These are phyloP conservation scores for Smutsia gigantea DNA, from an alignment of 2,797 vertebrate species.

Conservation along the genomic window DNA sequence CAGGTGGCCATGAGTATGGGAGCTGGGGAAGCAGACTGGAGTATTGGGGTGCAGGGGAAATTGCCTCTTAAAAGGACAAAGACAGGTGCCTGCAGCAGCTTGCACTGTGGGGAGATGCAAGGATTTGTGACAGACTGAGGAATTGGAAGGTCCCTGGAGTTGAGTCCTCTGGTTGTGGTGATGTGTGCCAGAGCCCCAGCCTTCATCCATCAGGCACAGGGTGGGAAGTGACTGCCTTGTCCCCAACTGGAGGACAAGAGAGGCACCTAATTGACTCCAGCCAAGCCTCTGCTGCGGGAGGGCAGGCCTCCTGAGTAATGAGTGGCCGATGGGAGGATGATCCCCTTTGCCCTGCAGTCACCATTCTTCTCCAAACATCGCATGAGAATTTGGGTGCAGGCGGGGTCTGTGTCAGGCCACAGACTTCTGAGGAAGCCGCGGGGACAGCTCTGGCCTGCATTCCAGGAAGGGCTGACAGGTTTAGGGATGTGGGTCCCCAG, in stretches of 20 bases:
- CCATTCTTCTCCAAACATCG: not conserved
- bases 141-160: not conserved
- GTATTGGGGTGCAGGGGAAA: not conserved
- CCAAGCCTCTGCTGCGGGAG: rapidly evolving
- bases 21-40: not conserved
- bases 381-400: not conserved
- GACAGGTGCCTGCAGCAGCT: not conserved
- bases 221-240: not conserved
- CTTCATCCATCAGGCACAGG: not conserved
- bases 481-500: not conserved
- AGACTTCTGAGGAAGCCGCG: not conserved
- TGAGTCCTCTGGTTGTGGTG: not conserved
- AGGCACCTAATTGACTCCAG: not conserved
- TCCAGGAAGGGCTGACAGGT: not conserved
- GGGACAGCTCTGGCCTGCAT: not conserved
- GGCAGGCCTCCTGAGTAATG: not conserved
- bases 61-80: not conserved
- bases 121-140: not conserved
- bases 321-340: rapidly evolving
- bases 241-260: constrained; percentile 5
- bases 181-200: not conserved
- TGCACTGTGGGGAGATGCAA: not conserved
- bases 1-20: not conserved
- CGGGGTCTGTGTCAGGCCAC: not conserved
- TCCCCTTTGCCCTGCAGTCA: rapidly evolving